A percentile compares a stretch with the other conserved stretches of the same genome.
Conservation (phyloP, 2,888 invertebrate species). For the Rhodophaea formosa region DNA sequence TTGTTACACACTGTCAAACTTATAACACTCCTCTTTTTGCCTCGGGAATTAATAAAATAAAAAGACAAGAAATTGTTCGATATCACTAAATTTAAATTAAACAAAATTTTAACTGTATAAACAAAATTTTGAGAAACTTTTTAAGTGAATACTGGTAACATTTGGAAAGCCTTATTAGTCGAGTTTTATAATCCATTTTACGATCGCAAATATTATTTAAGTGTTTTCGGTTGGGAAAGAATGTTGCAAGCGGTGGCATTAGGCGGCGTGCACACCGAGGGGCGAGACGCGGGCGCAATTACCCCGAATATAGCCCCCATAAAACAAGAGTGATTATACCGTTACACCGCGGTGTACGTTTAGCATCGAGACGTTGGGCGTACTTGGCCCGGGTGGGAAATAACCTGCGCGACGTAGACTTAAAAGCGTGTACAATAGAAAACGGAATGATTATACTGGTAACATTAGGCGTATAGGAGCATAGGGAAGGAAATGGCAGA, state of each 20-base stretch:
- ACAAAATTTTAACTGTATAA: too few species aligned
- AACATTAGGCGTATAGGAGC: too few species aligned
- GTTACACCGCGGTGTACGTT: conserved; percentile 44
- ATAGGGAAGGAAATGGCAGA: too few species aligned
- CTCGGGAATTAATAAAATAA: too few species aligned
- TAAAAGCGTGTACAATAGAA: too few species aligned
- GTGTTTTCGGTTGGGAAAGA: conserved; percentile 34
- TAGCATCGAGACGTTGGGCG: conserved; percentile 56
- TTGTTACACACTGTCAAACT: too few species aligned
- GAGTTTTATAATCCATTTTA: conserved; percentile 26
- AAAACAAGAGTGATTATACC: conserved; percentile 60
- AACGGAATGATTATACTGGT: too few species aligned
- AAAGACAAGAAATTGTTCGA: too few species aligned
- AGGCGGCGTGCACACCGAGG: conserved; percentile 42
- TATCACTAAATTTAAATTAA: too few species aligned
- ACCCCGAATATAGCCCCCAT: conserved; percentile 58
- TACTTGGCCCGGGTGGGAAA: conserved; percentile 46
- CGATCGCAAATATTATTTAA: conserved; percentile 22
- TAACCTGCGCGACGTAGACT: conserved; percentile 44
- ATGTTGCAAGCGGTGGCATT: conserved; percentile 45
- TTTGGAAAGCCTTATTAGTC: conserved; percentile 22
- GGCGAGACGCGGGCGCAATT: conserved; percentile 50
- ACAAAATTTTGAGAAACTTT: not conserved
- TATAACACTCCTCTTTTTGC: too few species aligned
- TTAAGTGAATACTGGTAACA: not conserved